phyloP scores from a whole-genome alignment of 2,888 invertebrate genomes.

The Orchesella flavescens region DNA sequence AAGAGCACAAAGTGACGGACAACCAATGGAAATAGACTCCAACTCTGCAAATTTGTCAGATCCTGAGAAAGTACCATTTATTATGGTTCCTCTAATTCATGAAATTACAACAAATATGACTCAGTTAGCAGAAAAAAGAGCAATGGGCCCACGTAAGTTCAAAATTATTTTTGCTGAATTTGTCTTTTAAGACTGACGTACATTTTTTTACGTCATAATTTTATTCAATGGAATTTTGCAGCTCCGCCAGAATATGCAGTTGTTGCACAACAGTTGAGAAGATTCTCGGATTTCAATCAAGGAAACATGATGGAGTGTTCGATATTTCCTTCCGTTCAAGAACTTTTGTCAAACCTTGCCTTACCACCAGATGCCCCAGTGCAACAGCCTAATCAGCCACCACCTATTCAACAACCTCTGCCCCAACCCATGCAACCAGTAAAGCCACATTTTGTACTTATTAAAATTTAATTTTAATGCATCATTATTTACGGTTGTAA shows the following conservation, averaged over 20 bases:
- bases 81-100: slow-evolving; percentile 92
- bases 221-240: slow-evolving; percentile 48
- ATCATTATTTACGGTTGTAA: neutral
- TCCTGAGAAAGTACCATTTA: slow-evolving; percentile 76
- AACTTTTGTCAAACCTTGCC: slow-evolving; percentile 87
- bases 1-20: slow-evolving; percentile 75
- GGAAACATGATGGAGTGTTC: slow-evolving; percentile 83
- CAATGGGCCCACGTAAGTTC: slow-evolving; percentile 72
- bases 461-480: neutral
- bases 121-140: slow-evolving; percentile 88
- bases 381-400: slow-evolving; percentile 75
- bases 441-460: neutral
- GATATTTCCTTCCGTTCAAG: slow-evolving; percentile 91
- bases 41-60: slow-evolving; percentile 26
- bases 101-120: slow-evolving; percentile 90
- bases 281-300: slow-evolving; percentile 83
- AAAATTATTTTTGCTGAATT: neutral
- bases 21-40: slow-evolving; percentile 55
- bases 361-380: slow-evolving; percentile 84
- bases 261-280: slow-evolving; percentile 80
- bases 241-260: slow-evolving; percentile 74
- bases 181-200: neutral
- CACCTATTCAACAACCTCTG: slow-evolving; percentile 72
- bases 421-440: slow-evolving; percentile 61
- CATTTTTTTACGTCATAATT: neutral